These are phyloP conservation scores for Octomys mimax DNA, from an alignment of 2,797 vertebrate species.

Conservation along the genomic window DNA sequence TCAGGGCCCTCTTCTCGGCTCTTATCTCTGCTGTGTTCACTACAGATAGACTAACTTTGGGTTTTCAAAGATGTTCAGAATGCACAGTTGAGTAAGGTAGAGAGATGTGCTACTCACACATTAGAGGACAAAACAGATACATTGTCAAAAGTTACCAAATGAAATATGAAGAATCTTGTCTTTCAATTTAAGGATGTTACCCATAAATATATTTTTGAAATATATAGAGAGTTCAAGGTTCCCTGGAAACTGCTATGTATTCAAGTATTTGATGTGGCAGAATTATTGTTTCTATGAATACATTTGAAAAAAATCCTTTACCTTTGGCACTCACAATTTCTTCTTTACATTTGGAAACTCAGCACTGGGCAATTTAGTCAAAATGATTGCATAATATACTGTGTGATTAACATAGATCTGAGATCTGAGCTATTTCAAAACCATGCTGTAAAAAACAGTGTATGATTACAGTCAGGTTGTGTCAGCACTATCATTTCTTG, in stretches of 20 bases:
- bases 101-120: background rate
- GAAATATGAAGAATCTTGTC: conserved; percentile 55
- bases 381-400: background rate
- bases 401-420: background rate
- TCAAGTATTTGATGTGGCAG: background rate
- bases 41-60: background rate
- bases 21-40: background rate
- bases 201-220: conserved; percentile 23
- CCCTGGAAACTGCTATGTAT: background rate
- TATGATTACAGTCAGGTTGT: background rate
- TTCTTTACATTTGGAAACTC: background rate
- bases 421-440: conserved; percentile 36
- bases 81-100: background rate
- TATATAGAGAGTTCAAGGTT: background rate
- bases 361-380: conserved; percentile 11
- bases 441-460: background rate
- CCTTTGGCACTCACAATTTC: background rate
- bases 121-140: background rate
- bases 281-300: conserved; percentile 16
- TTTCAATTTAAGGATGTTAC: conserved; percentile 22
- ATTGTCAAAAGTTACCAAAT: background rate
- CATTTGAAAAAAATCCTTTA: background rate
- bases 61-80: background rate
- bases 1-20: background rate
- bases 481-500: conserved; percentile 13